A percentile compares a stretch with the other conserved stretches of the same genome.
Conservation (phyloP, 2,888 invertebrate genomes). For the Scrobipalpa costella region DNA sequence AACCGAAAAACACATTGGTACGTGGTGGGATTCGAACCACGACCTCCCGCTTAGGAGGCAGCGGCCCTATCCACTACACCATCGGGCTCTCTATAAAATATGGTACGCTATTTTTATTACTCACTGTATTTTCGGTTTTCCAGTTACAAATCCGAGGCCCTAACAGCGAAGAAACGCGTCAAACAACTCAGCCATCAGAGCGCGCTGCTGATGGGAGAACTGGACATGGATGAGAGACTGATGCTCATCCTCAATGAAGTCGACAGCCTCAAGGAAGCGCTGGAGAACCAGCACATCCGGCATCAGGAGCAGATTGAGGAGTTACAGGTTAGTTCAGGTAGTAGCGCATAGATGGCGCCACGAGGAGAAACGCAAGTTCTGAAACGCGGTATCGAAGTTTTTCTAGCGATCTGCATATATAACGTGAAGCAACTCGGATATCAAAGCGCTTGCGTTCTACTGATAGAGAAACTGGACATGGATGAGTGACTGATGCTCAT, state of each 20-base stretch:
- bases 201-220: slow-evolving; percentile 82
- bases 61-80: too few relatives aligned
- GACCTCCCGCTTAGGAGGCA: too few relatives aligned
- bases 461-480: too few relatives aligned
- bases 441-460: too few relatives aligned
- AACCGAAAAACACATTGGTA: too few relatives aligned
- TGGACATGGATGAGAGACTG: slow-evolving; percentile 78
- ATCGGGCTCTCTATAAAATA: too few relatives aligned
- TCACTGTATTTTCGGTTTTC: too few relatives aligned
- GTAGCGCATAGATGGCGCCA: too few relatives aligned
- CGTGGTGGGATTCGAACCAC: too few relatives aligned
- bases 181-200: slow-evolving; percentile 85
- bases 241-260: slow-evolving; percentile 82
- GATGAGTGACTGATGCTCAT: slow-evolving; percentile 80
- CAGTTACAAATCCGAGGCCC: slow-evolving; percentile 78
- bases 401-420: slow-evolving; percentile 39
- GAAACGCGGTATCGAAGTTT: not conserved
- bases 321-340: slow-evolving; percentile 71
- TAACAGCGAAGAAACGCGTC: slow-evolving; percentile 82
- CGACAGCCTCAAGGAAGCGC: slow-evolving; percentile 80
- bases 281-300: slow-evolving; percentile 82
- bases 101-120: too few relatives aligned
- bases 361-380: too few relatives aligned
- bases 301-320: slow-evolving; percentile 81
- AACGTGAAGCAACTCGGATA: too few relatives aligned